Evolutionary conservation across 2,797 vertebrate species (phyloP).

Genomic region (Avahi laniger): DNA sequence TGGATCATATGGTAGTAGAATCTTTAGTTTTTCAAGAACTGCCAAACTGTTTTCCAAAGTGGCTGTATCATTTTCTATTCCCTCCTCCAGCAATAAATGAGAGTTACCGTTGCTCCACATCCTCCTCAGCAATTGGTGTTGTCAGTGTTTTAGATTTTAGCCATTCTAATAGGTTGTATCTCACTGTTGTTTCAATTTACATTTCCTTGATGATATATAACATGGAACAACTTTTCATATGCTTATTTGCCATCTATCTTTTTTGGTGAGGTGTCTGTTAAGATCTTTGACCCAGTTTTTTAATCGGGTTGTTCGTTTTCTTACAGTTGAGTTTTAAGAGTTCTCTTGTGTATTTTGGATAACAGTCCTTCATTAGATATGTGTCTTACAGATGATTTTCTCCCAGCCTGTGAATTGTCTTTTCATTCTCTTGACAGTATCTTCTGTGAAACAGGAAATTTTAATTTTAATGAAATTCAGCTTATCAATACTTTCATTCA

Average conservation of each 20-base stretch:
- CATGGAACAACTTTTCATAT: too few relatives aligned
- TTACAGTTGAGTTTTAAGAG: too few relatives aligned
- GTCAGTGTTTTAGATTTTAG: background rate
- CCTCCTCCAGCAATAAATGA: background rate
- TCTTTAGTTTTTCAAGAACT: background rate
- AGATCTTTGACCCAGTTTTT: too few relatives aligned
- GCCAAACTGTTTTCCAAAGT: background rate
- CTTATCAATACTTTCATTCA: background rate
- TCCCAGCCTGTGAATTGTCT: background rate
- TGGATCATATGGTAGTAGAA: background rate
- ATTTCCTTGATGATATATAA: background rate
- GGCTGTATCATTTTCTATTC: background rate
- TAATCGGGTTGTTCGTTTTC: too few relatives aligned
- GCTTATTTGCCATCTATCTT: too few relatives aligned
- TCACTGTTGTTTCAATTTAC: background rate
- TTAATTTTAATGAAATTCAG: background rate
- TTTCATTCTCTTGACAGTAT: background rate
- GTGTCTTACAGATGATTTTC: background rate
- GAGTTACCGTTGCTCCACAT: background rate
- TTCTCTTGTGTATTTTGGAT: background rate
- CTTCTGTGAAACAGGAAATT: background rate
- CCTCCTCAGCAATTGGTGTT: background rate
- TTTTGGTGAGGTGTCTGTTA: too few relatives aligned
- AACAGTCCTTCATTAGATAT: background rate
- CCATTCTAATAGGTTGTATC: background rate